Base-by-base conservation (phyloP, 2,888 invertebrate species). In the Junonia oenone region DNA sequence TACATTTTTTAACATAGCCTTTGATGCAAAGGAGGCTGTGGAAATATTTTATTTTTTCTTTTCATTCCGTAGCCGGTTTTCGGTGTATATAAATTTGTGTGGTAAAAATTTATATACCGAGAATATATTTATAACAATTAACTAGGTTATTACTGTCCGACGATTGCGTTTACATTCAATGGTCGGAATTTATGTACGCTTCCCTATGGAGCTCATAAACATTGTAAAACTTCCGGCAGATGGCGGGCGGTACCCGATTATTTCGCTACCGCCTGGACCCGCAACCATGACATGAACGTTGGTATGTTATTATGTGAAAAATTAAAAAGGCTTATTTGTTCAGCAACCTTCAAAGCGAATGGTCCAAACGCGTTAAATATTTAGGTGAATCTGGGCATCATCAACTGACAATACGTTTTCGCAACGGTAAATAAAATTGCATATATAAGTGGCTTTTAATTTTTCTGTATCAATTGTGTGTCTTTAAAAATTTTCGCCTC, bases 181-280 rank as follows among this genome's bases (percentile, higher is more conserved):
- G 74, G 80, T 76, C 73, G 71, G 73, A 79, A 84, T 86, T 87
- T 86, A 86, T 84, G 82, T 74, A 76, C 77, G 78, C 78, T 83
- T 82, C 77, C 86, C 85, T 76, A 83, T 83, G 81, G 77, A 77
- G 76, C 82, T 83, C 83, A 87, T 87, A 88, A 86, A 88, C 84
- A 84, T 83, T 85, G 85, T 81, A 87, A 81, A 87, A 85, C 83
- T 84, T 88, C 87, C 87, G 88, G 81, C 83, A 85, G 81, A 83
- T 85, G 84, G 83, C 76, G 75, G 73, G 74, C 78, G 79, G 71
- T 67, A 68, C 73, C 69, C 77, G 85, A 83, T 83, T 81, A 83
- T 83, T 77, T 75, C 71, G 67, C 72, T 60, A 51, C 65, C 43
- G 43, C 43, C 22, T 55, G 69, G 66, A 68, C 70, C 68, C 65